These are phyloP conservation scores for Stenotaenia linearis DNA, from an alignment of 2,888 invertebrate genomes.

Conservation along the genomic window DNA sequence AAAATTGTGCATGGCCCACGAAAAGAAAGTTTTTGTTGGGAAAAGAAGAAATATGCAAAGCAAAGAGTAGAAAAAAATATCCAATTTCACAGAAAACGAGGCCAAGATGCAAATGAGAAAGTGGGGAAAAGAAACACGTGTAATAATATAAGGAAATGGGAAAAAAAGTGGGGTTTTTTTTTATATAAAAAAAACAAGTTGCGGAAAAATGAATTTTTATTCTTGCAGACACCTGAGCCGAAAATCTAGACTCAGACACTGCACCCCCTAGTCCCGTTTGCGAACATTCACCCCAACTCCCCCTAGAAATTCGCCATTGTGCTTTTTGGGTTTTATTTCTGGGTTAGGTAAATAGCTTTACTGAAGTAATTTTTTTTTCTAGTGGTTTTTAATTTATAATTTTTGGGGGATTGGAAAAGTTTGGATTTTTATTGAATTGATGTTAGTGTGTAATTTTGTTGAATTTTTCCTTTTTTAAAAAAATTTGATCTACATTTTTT, in stretches of 20 bases:
- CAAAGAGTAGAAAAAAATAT: neutral
- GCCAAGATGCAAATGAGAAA: neutral
- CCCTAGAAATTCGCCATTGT: neutral
- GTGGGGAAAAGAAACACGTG: neutral
- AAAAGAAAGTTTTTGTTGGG: neutral
- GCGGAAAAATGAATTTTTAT: neutral
- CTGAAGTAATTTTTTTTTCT: no score
- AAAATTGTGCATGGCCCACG: neutral
- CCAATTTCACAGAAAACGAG: constrained; percentile 1
- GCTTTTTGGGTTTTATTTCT: no score
- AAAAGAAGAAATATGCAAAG: neutral
- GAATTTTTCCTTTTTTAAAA: no score
- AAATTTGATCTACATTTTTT: no score
- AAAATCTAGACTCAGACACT: neutral
- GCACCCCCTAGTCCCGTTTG: neutral
- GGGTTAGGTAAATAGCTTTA: no score
- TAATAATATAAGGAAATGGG: neutral
- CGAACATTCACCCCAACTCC: neutral
- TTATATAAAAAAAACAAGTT: no score
- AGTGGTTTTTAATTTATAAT: no score
- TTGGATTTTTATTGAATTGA: no score
- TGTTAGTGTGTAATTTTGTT: no score
- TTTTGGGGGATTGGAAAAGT: no score
- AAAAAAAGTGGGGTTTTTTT: no score
- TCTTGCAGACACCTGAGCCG: neutral